Evolutionary conservation across 2,797 vertebrate species (phyloP).

Genomic region (Pelodytes ibericus): DNA sequence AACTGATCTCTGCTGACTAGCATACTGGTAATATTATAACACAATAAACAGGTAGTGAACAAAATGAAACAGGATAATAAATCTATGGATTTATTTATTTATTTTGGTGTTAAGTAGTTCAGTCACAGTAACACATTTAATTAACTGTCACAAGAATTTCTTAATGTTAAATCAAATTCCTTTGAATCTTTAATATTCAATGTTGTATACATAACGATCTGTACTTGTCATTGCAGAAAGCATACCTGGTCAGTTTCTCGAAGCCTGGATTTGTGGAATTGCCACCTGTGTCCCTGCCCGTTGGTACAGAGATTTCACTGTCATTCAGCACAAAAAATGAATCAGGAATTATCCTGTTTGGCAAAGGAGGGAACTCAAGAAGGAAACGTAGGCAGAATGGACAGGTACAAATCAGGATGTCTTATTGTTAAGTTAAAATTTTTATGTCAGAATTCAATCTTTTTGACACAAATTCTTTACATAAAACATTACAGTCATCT

Average conservation of each 20-base stretch:
- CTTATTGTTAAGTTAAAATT: too few relatives aligned
- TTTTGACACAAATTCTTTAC: too few relatives aligned
- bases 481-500: too few relatives aligned
- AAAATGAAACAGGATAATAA: conserved; percentile 55
- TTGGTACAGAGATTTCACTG: conserved; percentile 89
- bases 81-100: neutral
- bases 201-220: too few relatives aligned
- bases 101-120: conserved; percentile 34
- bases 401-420: conserved; percentile 70
- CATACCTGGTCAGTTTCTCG: conserved; percentile 89
- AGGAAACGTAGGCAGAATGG: conserved; percentile 85
- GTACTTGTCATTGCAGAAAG: conserved; percentile 76
- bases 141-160: conserved; percentile 42
- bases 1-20: conserved; percentile 4
- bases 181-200: too few relatives aligned
- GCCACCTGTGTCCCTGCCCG: conserved; percentile 73
- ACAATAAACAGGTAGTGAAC: conserved; percentile 52
- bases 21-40: conserved; percentile 37
- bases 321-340: conserved; percentile 94
- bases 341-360: conserved; percentile 87
- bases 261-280: conserved; percentile 90
- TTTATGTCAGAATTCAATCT: too few relatives aligned
- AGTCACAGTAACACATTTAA: conserved; percentile 41
- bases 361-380: conserved; percentile 76
- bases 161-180: conserved; percentile 23